Evolutionary conservation across 2,888 invertebrate genomes (phyloP).

Genomic region (Pimpla rufipes): DNA sequence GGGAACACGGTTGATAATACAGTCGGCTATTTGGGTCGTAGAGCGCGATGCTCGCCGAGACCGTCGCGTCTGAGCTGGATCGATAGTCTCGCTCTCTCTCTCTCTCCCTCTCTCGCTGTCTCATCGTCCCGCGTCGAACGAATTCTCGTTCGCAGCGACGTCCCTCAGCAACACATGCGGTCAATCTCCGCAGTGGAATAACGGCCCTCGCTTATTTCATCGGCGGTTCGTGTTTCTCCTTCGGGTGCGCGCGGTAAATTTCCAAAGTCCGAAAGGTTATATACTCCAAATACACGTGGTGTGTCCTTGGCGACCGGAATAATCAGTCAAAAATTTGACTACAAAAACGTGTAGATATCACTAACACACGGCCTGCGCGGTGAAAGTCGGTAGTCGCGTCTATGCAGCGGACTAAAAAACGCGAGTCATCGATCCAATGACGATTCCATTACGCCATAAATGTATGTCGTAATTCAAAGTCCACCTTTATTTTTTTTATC

Average conservation of each 20-base stretch:
- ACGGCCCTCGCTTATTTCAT: background rate
- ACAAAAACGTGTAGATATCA: background rate
- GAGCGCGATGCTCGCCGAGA: constrained; percentile 31
- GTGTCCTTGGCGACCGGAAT: background rate
- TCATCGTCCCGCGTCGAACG: constrained; percentile 6
- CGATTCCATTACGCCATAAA: background rate
- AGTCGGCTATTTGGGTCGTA: constrained; percentile 40
- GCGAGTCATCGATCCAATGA: background rate
- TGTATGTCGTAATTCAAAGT: background rate
- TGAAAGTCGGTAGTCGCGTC: background rate
- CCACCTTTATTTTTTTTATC: background rate
- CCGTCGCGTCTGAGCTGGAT: constrained; percentile 31
- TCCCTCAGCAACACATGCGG: constrained; percentile 1
- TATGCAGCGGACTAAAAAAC: background rate
- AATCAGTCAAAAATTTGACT: background rate
- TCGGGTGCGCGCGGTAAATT: background rate
- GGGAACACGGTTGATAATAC: constrained; percentile 15
- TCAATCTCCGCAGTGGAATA: background rate
- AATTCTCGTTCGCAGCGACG: constrained; percentile 1
- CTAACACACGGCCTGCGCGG: background rate
- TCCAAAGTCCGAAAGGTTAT: background rate
- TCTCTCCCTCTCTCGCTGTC: constrained; percentile 17
- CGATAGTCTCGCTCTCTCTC: constrained; percentile 28
- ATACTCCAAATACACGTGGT: background rate
- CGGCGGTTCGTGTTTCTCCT: no score